Conservation (phyloP, 35 echinoderm and acorn worm species). For the Diadema setosum region DNA sequence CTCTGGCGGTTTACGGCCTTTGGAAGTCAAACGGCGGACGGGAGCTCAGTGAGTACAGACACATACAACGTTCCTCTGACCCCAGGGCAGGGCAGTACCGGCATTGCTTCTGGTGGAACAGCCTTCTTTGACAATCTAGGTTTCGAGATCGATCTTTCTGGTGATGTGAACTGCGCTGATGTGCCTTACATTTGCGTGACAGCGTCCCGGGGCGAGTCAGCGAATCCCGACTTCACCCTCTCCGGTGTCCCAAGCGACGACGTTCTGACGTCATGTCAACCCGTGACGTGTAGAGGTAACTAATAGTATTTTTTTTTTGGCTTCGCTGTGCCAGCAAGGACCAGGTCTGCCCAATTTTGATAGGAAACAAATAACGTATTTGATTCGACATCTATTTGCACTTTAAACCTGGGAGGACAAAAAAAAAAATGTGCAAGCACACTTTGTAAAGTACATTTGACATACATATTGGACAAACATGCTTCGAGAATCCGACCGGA, state of each 20-base stretch:
- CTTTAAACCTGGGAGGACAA: background rate
- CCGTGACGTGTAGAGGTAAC: slow-evolving; percentile 46
- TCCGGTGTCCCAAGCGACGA: slow-evolving; percentile 40
- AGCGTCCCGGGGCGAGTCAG: background rate
- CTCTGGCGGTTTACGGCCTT: slow-evolving; percentile 53
- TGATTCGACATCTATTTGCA: background rate
- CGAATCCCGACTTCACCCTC: slow-evolving; percentile 27
- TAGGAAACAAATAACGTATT: background rate
- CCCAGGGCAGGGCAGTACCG: background rate
- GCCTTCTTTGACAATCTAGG: background rate
- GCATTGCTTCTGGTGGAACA: background rate
- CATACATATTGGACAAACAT: background rate
- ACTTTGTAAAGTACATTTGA: no score
- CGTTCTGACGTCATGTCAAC: slow-evolving; percentile 32
- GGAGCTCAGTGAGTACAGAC: background rate
- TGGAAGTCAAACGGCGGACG: slow-evolving; percentile 30
- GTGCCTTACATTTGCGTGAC: slow-evolving; percentile 61
- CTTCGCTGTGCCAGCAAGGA: background rate
- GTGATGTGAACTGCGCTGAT: slow-evolving; percentile 12
- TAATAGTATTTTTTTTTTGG: background rate
- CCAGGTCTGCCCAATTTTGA: background rate
- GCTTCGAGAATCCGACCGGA: background rate
- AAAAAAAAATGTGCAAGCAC: no score
- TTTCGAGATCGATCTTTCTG: background rate
- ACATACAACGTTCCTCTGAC: background rate